Evolutionary conservation across 64 coral and sea anemone species (phyloP).

Genomic region (Porites lutea): DNA sequence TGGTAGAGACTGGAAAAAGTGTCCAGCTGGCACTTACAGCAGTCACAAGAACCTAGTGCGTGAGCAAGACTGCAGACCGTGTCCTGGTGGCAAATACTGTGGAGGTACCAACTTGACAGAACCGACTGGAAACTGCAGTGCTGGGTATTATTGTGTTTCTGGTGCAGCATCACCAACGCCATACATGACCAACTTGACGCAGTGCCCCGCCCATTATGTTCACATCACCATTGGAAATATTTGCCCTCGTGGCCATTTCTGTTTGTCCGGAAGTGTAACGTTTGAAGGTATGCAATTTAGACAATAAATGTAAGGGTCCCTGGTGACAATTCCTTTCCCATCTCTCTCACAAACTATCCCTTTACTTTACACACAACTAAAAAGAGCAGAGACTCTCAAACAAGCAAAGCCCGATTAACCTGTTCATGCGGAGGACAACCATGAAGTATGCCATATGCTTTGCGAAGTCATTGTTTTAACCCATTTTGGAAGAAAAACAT

Average conservation of each 20-base stretch:
- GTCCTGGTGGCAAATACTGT: constrained; percentile 92
- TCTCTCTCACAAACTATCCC: too few species aligned
- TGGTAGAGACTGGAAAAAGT: constrained; percentile 80
- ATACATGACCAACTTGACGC: constrained; percentile 92
- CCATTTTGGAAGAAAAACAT: too few species aligned
- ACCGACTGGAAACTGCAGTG: constrained; percentile 80
- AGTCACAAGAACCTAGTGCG: constrained; percentile 58
- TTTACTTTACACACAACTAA: too few species aligned
- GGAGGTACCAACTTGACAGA: constrained; percentile 83
- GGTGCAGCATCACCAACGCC: constrained; percentile 82
- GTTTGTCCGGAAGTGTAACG: constrained; percentile 64
- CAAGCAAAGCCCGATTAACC: too few species aligned
- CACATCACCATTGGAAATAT: constrained; percentile 82
- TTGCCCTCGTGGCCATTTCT: constrained; percentile 93
- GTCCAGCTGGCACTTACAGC: constrained; percentile 94
- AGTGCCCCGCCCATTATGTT: constrained; percentile 86
- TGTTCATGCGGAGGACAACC: too few species aligned
- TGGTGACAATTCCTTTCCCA: too few species aligned
- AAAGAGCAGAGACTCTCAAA: too few species aligned
- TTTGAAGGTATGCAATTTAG: constrained; percentile 70
- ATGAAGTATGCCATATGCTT: too few species aligned
- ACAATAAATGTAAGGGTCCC: too few species aligned
- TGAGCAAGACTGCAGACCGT: constrained; percentile 87
- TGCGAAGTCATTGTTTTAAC: too few species aligned
- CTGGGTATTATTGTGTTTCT: constrained; percentile 92